Conservation (phyloP, 1,140 invertebrate species). For the Idris sp. region DNA sequence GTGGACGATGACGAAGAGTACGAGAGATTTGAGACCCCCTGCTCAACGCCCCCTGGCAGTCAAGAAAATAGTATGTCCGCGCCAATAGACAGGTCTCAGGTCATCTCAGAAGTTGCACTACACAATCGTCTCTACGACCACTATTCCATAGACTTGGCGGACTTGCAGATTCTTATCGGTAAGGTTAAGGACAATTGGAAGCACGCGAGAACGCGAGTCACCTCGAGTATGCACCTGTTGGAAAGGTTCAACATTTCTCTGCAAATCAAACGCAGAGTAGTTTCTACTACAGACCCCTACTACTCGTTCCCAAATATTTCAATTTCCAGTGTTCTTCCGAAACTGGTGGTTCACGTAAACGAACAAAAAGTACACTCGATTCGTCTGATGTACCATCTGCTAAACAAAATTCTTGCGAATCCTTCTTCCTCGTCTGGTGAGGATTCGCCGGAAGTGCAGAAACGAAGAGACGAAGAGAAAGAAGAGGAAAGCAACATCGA, state of each 20-base stretch:
- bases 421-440: slow-evolving; percentile 30
- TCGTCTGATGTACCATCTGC: slow-evolving; percentile 75
- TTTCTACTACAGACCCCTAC: slow-evolving; percentile 87
- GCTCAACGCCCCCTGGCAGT: slow-evolving; percentile 92
- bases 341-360: slow-evolving; percentile 92
- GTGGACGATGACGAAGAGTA: slow-evolving; percentile 71
- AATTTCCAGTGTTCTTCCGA: slow-evolving; percentile 89
- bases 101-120: slow-evolving; percentile 82
- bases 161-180: slow-evolving; percentile 92
- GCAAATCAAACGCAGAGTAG: slow-evolving; percentile 86
- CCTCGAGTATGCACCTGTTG: slow-evolving; percentile 90
- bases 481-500: slow-evolving; percentile 25
- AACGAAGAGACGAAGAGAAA: slow-evolving; percentile 66
- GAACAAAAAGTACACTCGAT: slow-evolving; percentile 89
- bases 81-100: slow-evolving; percentile 68
- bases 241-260: slow-evolving; percentile 94
- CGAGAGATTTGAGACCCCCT: slow-evolving; percentile 92
- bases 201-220: slow-evolving; percentile 89
- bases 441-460: slow-evolving; percentile 78
- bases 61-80: slow-evolving; percentile 81
- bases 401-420: slow-evolving; percentile 64
- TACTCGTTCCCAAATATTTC: slow-evolving; percentile 88
- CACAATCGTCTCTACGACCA: slow-evolving; percentile 89
- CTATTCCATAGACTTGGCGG: slow-evolving; percentile 88
- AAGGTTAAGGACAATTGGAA: slow-evolving; percentile 93